phyloP scores from a whole-genome alignment of 2,797 vertebrate genomes.

The Ptychadena robeensis region DNA sequence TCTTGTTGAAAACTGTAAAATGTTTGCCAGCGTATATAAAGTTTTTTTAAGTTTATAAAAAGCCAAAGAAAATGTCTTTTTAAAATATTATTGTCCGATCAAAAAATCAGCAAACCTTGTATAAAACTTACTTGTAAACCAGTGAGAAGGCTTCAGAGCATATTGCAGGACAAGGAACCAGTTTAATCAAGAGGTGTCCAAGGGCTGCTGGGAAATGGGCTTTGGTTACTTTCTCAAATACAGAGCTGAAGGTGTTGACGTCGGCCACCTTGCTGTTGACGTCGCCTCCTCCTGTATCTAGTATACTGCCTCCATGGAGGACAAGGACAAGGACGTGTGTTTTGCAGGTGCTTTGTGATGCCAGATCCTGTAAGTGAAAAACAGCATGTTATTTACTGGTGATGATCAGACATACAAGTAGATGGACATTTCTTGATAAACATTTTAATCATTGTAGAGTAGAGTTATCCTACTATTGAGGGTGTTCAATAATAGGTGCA shows the following conservation, averaged over 20 bases:
- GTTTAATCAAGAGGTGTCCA: constrained; percentile 89
- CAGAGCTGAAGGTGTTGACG: constrained; percentile 84
- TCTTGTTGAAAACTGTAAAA: too few species aligned
- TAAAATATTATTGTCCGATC: neutral
- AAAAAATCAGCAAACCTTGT: neutral
- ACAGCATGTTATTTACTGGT: too few species aligned
- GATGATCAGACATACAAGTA: too few species aligned
- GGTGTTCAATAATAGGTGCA: too few species aligned
- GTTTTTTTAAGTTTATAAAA: neutral
- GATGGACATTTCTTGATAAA: too few species aligned
- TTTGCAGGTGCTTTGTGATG: constrained; percentile 83
- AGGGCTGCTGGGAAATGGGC: constrained; percentile 90
- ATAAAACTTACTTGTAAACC: constrained; percentile 88
- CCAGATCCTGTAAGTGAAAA: constrained; percentile 69
- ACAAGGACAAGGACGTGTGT: constrained; percentile 90
- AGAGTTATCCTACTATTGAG: too few species aligned
- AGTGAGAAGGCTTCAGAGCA: constrained; percentile 94
- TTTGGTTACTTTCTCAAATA: constrained; percentile 89
- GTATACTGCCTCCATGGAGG: constrained; percentile 92
- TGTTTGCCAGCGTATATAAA: too few species aligned
- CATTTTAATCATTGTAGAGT: too few species aligned
- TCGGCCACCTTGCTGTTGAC: constrained; percentile 86
- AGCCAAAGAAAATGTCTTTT: neutral
- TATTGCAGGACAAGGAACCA: constrained; percentile 92
- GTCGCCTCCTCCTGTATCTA: constrained; percentile 87